Conservation (phyloP, 2,113 vertebrate genomes). For the Zosterops pallidus region DNA sequence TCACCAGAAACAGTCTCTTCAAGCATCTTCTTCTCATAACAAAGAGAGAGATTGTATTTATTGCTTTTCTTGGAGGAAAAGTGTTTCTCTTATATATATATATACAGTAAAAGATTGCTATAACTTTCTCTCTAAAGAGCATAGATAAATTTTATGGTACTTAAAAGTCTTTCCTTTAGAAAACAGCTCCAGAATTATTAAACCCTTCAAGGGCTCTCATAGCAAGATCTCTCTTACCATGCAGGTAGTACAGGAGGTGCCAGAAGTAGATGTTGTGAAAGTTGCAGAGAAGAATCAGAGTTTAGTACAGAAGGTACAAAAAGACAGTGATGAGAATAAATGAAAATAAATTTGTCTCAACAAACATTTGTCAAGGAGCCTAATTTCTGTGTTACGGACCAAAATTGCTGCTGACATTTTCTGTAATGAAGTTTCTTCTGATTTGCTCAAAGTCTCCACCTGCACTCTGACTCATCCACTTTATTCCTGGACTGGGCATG, state of each 20-base stretch:
- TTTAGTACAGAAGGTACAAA: not conserved
- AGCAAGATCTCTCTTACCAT: not conserved
- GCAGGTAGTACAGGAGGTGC: not conserved
- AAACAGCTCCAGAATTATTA: not conserved
- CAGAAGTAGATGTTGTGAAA: not conserved
- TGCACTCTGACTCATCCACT: slow-evolving; percentile 16
- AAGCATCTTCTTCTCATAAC: not conserved
- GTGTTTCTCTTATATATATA: not conserved
- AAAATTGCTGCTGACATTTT: slow-evolving; percentile 41
- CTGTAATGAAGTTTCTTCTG: slow-evolving; percentile 21
- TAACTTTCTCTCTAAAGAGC: not conserved
- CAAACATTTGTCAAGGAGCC: not conserved
- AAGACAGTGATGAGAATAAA: slow-evolving; percentile 17
- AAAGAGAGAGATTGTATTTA: not conserved
- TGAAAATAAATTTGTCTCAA: not conserved
- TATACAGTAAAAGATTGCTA: not conserved
- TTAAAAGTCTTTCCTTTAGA: not conserved
- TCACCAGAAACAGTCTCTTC: not conserved
- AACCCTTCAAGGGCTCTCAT: not conserved
- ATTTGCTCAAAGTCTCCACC: not conserved
- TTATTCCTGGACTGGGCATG: not conserved
- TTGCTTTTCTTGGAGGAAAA: not conserved
- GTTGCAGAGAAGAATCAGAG: not conserved
- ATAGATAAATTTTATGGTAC: not conserved
- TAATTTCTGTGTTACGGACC: not conserved